A percentile compares a stretch with the other conserved stretches of the same genome.
Conservation (phyloP, 1,140 invertebrate species). For the Pararge aegeria region DNA sequence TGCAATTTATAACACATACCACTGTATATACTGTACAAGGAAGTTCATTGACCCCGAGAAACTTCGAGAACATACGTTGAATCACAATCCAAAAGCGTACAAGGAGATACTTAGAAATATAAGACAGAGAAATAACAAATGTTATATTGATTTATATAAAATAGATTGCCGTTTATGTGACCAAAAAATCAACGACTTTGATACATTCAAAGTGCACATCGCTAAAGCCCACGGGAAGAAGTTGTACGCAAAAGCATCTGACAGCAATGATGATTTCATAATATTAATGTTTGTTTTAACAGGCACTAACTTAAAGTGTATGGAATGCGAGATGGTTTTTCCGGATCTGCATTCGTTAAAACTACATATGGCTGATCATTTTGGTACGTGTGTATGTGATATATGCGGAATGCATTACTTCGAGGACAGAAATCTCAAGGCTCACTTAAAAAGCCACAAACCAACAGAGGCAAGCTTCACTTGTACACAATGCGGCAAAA, state of each 20-base stretch:
- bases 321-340: slow-evolving; percentile 44
- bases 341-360: slow-evolving; percentile 61
- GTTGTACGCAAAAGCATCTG: slow-evolving; percentile 23
- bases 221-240: slow-evolving; percentile 34
- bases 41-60: slow-evolving; percentile 55
- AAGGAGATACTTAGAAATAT: slow-evolving; percentile 22
- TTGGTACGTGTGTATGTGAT: slow-evolving; percentile 63
- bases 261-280: slow-evolving; percentile 53
- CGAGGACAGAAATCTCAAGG: slow-evolving; percentile 55
- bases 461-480: slow-evolving; percentile 41
- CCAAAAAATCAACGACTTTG: slow-evolving; percentile 41
- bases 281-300: slow-evolving; percentile 43
- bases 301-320: slow-evolving; percentile 37
- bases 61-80: slow-evolving; percentile 51
- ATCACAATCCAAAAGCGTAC: slow-evolving; percentile 51
- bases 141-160: slow-evolving; percentile 50
- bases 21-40: slow-evolving; percentile 56
- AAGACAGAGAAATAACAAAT: slow-evolving; percentile 43
- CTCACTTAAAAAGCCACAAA: slow-evolving; percentile 60
- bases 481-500: slow-evolving; percentile 65
- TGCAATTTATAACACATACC: slow-evolving; percentile 60
- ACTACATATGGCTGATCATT: slow-evolving; percentile 69
- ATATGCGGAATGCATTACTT: slow-evolving; percentile 66
- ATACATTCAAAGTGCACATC: slow-evolving; percentile 49
- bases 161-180: slow-evolving; percentile 60